Conservation (phyloP, 2,888 invertebrate genomes). For the Cristatella mucedo region DNA sequence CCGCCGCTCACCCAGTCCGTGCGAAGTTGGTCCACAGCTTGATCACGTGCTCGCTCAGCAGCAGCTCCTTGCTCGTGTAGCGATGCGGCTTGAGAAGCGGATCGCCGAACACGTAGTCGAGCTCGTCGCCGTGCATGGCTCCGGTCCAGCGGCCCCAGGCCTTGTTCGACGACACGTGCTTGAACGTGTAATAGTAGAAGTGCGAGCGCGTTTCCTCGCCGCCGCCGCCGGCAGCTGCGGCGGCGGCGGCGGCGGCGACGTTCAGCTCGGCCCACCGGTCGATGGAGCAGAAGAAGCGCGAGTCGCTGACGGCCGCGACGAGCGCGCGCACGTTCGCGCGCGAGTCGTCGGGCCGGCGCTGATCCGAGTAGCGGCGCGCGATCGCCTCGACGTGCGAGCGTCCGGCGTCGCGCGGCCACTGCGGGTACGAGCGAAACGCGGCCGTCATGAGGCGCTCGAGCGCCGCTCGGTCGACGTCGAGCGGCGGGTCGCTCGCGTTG, state of each 20-base stretch:
- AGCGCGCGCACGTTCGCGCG: constrained; percentile 64
- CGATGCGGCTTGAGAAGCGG: constrained; percentile 65
- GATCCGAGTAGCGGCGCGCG: constrained; percentile 78
- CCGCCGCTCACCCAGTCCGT: constrained; percentile 80
- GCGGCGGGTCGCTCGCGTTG: constrained; percentile 55
- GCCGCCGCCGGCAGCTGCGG: too few species aligned
- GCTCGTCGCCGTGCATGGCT: constrained; percentile 86
- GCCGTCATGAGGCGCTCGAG: constrained; percentile 60
- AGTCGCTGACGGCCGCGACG: constrained; percentile 84
- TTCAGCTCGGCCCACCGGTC: constrained; percentile 79
- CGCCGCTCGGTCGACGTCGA: constrained; percentile 45
- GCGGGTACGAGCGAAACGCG: constrained; percentile 55
- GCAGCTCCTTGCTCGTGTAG: constrained; percentile 65
- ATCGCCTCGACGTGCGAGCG: constrained; percentile 62
- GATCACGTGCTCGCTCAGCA: constrained; percentile 73
- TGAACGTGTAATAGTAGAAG: constrained; percentile 82
- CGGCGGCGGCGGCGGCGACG: too few species aligned
- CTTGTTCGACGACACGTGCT: constrained; percentile 57
- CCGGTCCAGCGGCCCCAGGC: constrained; percentile 92
- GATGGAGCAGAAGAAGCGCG: constrained; percentile 82
- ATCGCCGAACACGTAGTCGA: constrained; percentile 84
- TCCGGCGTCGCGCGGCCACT: constrained; percentile 45
- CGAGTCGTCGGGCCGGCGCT: constrained; percentile 70
- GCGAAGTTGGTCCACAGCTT: constrained; percentile 90
- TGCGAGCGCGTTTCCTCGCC: constrained; percentile 68